These are phyloP conservation scores for Acanthornis magna DNA, from an alignment of 2,797 vertebrate genomes.

Conservation along the genomic window DNA sequence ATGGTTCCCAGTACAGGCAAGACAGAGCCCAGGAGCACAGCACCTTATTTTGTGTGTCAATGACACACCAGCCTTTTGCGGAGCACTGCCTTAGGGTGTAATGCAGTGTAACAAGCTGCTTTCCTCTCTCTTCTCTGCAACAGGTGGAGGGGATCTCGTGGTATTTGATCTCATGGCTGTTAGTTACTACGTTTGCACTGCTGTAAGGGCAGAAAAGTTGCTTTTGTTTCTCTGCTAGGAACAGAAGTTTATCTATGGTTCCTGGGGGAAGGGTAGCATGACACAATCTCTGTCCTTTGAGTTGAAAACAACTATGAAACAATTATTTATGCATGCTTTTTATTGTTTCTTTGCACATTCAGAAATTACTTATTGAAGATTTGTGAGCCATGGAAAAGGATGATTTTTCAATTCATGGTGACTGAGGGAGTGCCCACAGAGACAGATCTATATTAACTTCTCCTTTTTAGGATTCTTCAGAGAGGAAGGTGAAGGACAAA, in stretches of 20 bases:
- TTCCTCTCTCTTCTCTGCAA: neutral
- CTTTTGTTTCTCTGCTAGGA: neutral
- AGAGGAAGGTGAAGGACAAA: neutral
- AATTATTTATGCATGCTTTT: neutral
- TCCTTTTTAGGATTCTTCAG: neutral
- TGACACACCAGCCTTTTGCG: neutral
- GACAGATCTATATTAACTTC: neutral
- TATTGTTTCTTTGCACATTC: neutral
- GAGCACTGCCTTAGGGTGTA: neutral
- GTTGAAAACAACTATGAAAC: neutral
- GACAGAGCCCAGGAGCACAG: conserved; percentile 31
- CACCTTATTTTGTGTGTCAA: conserved; percentile 11
- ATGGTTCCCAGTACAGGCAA: conserved; percentile 61
- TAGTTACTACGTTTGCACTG: neutral
- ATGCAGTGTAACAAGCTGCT: neutral
- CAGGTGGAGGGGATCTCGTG: neutral
- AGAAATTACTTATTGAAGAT: neutral
- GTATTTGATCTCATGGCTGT: neutral
- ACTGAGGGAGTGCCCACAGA: neutral
- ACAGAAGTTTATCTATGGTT: neutral
- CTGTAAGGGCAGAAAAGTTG: neutral
- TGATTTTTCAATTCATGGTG: neutral
- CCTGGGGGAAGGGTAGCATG: neutral
- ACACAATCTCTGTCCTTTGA: neutral
- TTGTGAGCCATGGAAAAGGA: neutral